phyloP scores from a whole-genome alignment of 1,140 invertebrate genomes.

The Aphelinus atriplicis region DNA sequence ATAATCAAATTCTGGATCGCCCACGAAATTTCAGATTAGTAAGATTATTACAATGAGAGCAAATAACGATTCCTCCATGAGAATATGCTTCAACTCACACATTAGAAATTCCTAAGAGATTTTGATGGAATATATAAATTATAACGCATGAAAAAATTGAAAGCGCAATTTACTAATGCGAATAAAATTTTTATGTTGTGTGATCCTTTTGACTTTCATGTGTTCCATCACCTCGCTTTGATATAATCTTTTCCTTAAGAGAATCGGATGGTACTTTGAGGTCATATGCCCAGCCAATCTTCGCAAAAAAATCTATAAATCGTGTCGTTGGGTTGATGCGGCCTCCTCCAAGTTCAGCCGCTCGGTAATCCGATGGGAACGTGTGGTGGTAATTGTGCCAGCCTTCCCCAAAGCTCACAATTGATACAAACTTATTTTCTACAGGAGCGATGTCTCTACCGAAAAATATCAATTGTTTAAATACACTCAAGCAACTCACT shows the following conservation, averaged over 20 bases:
- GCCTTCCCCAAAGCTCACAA: conserved; percentile 70
- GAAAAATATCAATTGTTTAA: conserved; percentile 20
- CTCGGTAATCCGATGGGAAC: conserved; percentile 86
- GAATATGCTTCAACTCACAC: too few species aligned
- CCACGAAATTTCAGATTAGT: too few species aligned
- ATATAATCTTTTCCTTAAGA: conserved; percentile 64
- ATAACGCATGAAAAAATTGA: too few species aligned
- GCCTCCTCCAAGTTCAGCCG: conserved; percentile 71
- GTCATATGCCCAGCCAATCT: conserved; percentile 74
- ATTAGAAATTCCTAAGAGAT: too few species aligned
- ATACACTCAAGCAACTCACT: not conserved
- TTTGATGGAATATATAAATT: too few species aligned
- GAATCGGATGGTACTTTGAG: conserved; percentile 69
- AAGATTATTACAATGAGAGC: too few species aligned
- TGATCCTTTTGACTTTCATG: not conserved
- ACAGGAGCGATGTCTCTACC: conserved; percentile 41
- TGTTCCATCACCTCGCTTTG: conserved; percentile 42
- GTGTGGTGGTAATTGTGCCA: conserved; percentile 95
- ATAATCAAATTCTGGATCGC: too few species aligned
- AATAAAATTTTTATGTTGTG: too few species aligned
- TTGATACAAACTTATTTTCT: conserved; percentile 42
- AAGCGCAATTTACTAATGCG: too few species aligned
- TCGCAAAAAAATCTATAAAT: conserved; percentile 67
- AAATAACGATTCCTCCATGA: too few species aligned
- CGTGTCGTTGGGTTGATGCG: conserved; percentile 63